Evolutionary conservation across 2,797 vertebrate genomes (phyloP), one percentile per base, ranked within the genome.

Genomic region (Chanos chanos): DNA sequence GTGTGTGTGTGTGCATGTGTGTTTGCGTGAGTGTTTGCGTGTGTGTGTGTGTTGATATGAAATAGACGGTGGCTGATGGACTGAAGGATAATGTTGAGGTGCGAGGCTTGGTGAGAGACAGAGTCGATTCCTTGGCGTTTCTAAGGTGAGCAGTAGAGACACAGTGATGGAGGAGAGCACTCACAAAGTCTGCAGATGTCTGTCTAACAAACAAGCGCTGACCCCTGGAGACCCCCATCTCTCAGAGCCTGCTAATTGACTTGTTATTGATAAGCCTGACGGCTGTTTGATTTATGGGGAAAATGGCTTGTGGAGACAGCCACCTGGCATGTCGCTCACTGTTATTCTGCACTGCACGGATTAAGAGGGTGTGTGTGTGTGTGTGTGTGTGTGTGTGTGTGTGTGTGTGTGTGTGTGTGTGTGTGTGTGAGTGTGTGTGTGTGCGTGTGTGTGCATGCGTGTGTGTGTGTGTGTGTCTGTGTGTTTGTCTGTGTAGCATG

Each of bases 261-360:
- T 87, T 89, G 89, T 89, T 90, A 90, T 89, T 90, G 87, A 89
- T 90, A 84, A 89, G 84, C 71, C 80, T 77, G 79, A 81, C 75
- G 82, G 77, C 85, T 82, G 86, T 82, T 83, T 90, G 86, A 88
- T 89, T 83, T 82, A 88, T 86, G 86, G 76, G 71, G 15, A 74
- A 72, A 76, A 71, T 58, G 72, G 80, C 72, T 74, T 72, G 71
- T 45, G 71, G 68, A 81, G 82, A 87, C 84, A 86, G 78, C 83
- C 87, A 88, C 85, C 88, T 91, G 87, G 87, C 81, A 72, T 65
- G 31, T 61, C 81, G 73, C 50, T 2, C 63, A 45, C 71, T 76
- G 80, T 86, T 86, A 76, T 85, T 71, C 49, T 64, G 51, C 40
- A n/a, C 37, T 48, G 33, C 49, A 41, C 50, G 77, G 82, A 85